Percentiles rank a stretch among this genome's conserved stretches.
phyloP scores from a whole-genome alignment of 2,113 vertebrate species.

The Strigops habroptila region DNA sequence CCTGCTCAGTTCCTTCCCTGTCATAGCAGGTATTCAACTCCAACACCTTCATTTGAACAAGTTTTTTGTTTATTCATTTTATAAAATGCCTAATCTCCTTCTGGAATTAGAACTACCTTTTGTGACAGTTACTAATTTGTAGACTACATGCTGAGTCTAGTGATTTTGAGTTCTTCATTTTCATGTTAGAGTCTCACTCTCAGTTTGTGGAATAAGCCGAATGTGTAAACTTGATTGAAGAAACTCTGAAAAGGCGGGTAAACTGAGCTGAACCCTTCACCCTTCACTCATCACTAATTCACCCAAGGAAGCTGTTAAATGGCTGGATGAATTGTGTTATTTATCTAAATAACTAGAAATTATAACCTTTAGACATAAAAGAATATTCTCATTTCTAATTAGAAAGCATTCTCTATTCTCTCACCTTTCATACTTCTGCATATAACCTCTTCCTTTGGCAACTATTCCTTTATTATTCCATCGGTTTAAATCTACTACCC shows the following conservation, averaged over 20 bases:
- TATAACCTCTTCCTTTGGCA: background rate
- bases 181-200: background rate
- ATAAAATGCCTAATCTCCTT: background rate
- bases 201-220: background rate
- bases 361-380: background rate
- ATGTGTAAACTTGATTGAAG: background rate
- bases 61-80: background rate
- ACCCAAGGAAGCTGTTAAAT: background rate
- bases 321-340: background rate
- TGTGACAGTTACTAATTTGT: background rate
- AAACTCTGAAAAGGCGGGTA: background rate
- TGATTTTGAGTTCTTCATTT: background rate
- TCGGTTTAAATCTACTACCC: background rate
- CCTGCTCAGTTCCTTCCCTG: background rate
- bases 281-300: background rate
- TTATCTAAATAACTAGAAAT: background rate
- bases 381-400: background rate
- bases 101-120: background rate
- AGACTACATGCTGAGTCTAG: background rate
- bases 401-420: background rate
- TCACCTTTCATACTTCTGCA: background rate
- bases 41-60: background rate
- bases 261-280: background rate
- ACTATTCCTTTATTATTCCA: background rate
- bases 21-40: background rate